Percentiles rank a stretch among this genome's conserved stretches.
These are phyloP conservation scores for Epistrophe eligans DNA, from an alignment of 2,888 invertebrate species.

Conservation along the genomic window DNA sequence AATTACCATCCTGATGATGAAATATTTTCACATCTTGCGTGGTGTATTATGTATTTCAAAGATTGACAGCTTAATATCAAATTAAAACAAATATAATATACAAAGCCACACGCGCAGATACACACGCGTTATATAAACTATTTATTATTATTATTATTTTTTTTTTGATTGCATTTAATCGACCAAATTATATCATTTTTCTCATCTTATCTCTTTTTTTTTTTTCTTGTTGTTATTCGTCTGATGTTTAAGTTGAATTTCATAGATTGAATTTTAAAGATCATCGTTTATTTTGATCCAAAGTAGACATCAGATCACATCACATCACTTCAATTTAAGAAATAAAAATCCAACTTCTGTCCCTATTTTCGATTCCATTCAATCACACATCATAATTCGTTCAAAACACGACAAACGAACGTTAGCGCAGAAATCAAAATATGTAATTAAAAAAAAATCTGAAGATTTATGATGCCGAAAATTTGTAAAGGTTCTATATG, in stretches of 20 bases:
- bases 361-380: slow-evolving; percentile 55
- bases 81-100: slow-evolving; percentile 39
- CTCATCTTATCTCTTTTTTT: background rate
- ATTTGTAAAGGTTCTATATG: slow-evolving; percentile 12
- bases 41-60: slow-evolving; percentile 32
- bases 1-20: background rate
- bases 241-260: slow-evolving; percentile 4
- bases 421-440: slow-evolving; percentile 56
- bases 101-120: slow-evolving; percentile 33
- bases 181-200: slow-evolving; percentile 41
- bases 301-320: background rate
- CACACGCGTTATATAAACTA: slow-evolving; percentile 35
- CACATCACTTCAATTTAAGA: background rate
- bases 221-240: background rate
- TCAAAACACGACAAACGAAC: slow-evolving; percentile 58
- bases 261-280: slow-evolving; percentile 57
- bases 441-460: slow-evolving; percentile 1
- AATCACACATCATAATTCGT: slow-evolving; percentile 67
- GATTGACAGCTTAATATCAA: slow-evolving; percentile 67
- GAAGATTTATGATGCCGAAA: slow-evolving; percentile 49
- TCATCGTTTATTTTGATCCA: slow-evolving; percentile 47
- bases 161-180: slow-evolving; percentile 64
- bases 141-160: background rate
- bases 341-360: slow-evolving; percentile 47
- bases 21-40: slow-evolving; percentile 20